Conservation (phyloP, 2,113 vertebrate species). For the Serilophus lunatus region DNA sequence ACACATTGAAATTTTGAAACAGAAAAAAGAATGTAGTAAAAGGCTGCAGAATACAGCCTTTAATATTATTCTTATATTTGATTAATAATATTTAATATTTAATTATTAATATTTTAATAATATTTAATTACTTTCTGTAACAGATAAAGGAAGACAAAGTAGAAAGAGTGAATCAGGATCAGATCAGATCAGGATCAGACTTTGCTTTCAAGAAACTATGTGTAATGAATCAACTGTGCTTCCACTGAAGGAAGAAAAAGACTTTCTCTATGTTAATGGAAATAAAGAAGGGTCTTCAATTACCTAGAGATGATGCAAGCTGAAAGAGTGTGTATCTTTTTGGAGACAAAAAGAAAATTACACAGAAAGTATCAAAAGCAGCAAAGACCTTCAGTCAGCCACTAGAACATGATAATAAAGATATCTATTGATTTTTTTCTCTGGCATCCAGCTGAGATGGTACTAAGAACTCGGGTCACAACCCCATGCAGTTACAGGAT, state of each 20-base stretch:
- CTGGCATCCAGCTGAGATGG: not conserved
- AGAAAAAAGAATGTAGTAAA: slow-evolving; percentile 15
- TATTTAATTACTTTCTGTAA: not conserved
- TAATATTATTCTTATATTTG: no score
- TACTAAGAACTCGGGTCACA: not conserved
- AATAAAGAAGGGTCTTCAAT: not conserved
- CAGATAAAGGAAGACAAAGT: not conserved
- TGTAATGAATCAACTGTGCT: not conserved
- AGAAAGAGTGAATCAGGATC: not conserved
- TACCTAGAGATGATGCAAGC: not conserved
- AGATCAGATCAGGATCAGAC: not conserved
- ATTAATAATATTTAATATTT: no score
- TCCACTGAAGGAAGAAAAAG: not conserved
- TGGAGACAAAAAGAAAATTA: not conserved
- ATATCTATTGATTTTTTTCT: not conserved
- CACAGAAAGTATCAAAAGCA: not conserved
- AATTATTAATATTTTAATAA: not conserved
- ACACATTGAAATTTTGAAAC: not conserved
- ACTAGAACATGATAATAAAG: not conserved
- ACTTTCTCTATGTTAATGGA: not conserved
- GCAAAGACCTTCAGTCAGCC: not conserved
- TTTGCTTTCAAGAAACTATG: not conserved
- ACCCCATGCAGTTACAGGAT: not conserved
- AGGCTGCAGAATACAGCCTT: slow-evolving; percentile 13
- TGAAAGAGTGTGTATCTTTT: not conserved